phyloP scores from a whole-genome alignment of 2,113 vertebrate species.

The Mastomys natalensis region DNA sequence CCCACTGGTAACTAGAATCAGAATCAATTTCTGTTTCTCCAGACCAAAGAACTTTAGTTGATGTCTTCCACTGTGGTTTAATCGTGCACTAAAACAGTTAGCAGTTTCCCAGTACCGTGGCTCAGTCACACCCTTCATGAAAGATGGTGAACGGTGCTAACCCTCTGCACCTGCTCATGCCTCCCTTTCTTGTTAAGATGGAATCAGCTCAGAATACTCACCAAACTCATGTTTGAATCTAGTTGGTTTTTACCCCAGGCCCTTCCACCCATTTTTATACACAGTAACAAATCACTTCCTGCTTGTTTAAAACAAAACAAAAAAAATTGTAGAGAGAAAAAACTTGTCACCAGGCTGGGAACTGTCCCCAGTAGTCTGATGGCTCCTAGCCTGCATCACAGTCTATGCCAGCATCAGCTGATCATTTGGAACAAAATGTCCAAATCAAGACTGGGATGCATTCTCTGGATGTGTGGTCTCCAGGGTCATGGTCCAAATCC shows the following conservation, averaged over 20 bases:
- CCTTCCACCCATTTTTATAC: background rate
- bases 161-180: background rate
- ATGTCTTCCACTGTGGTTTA: background rate
- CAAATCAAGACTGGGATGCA: background rate
- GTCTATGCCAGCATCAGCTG: background rate
- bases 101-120: background rate
- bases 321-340: background rate
- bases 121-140: background rate
- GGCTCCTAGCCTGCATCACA: background rate
- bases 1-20: background rate
- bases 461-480: background rate
- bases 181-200: background rate
- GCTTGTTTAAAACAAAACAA: background rate
- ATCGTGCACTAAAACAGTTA: too few relatives aligned
- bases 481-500: background rate
- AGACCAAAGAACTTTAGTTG: background rate
- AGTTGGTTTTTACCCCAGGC: background rate
- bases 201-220: background rate
- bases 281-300: background rate
- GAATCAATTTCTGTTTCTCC: background rate
- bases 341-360: background rate
- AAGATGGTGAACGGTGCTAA: background rate
- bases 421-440: slow-evolving; percentile 13
- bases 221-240: background rate
- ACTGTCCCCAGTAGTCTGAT: background rate